Base-by-base conservation (phyloP, 30 jellyfish, hydroid and myxozoan species). In the Cassiopea andromeda region DNA sequence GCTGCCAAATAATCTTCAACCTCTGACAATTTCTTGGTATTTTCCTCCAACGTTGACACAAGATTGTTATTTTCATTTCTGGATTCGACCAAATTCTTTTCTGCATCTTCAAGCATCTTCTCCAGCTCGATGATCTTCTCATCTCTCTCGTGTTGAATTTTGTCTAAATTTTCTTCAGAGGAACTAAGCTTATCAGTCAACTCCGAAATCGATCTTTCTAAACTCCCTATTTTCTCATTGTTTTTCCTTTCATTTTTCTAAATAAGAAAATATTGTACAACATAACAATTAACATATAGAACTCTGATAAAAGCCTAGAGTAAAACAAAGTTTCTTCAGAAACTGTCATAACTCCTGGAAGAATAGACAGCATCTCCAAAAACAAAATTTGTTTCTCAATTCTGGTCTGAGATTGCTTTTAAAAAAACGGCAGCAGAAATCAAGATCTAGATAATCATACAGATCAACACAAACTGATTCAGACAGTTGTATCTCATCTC, bases 111-210 rank as follows among this genome's bases (percentile, higher is more conserved):
- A 66, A 75, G 76, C 88, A 59, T 10, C 45, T 10, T n/a, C 48
- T 60, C 77, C n/a, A 92, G 68, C 64, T 92, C 98, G 2, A 67
- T 85, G n/a, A 88, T 67, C 73, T 78, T 89, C 10, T 58, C 83
- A 19, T 85, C 94, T 7, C 82, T 44, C 27, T 80, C 93, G 38
- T 68, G 71, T 73, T 88, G 81, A 3, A 86, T 46, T 43, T 84
- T 72, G 76, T 83, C 84, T 10, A 94, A 82, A 47, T 75, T 94
- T 61, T 90, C 97, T 84, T 94, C 97, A 1, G 98, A 94, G 19
- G 69, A 75, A 75, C 96, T 86, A 77, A 94, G 82, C 50, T 90
- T 73, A 12, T 58, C 74, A 3, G 96, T 74, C 57, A 90, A 86
- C 6, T 85, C 89, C 61, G 92, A 67, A 10, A 90, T 67, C 2